Percentiles rank a stretch among this genome's conserved stretches.
Evolutionary conservation across 2,113 vertebrate genomes (phyloP).

Genomic region (Spea multiplicata): DNA sequence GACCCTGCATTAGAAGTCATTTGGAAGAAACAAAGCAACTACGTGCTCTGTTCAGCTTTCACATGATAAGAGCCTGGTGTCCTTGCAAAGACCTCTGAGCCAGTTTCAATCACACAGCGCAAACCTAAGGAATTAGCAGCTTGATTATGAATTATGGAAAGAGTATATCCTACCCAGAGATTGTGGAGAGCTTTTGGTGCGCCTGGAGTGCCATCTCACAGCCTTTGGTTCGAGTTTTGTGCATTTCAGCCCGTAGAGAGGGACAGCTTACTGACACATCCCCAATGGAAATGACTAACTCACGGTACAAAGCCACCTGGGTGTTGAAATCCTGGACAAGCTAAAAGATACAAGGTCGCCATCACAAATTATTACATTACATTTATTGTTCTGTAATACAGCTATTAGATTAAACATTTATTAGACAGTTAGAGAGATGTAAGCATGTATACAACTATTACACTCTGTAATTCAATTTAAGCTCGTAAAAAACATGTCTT

Average conservation of each 20-base stretch:
- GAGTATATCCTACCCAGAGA: conserved; percentile 84
- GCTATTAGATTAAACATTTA: no score
- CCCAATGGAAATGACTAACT: conserved; percentile 95
- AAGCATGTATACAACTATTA: no score
- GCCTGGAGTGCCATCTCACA: conserved; percentile 90
- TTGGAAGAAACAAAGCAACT: not conserved
- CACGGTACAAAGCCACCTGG: conserved; percentile 92
- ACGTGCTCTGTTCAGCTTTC: not conserved
- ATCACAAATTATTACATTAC: conserved; percentile 19
- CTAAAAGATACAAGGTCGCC: conserved; percentile 67
- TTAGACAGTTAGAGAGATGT: no score
- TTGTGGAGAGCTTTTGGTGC: conserved; percentile 89
- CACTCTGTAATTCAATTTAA: no score
- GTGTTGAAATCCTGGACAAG: conserved; percentile 98
- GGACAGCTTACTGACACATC: conserved; percentile 86
- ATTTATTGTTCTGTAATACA: no score
- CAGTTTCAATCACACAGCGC: not conserved
- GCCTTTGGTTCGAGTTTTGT: conserved; percentile 87
- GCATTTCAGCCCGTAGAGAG: conserved; percentile 84
- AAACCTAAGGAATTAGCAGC: conserved; percentile 18
- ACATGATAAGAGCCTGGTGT: conserved; percentile 13
- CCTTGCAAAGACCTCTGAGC: conserved; percentile 46
- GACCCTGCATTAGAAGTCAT: not conserved
- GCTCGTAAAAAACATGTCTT: no score
- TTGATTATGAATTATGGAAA: conserved; percentile 44